Base-by-base conservation (phyloP, 2,113 vertebrate genomes). In the Zosterops borbonicus region DNA sequence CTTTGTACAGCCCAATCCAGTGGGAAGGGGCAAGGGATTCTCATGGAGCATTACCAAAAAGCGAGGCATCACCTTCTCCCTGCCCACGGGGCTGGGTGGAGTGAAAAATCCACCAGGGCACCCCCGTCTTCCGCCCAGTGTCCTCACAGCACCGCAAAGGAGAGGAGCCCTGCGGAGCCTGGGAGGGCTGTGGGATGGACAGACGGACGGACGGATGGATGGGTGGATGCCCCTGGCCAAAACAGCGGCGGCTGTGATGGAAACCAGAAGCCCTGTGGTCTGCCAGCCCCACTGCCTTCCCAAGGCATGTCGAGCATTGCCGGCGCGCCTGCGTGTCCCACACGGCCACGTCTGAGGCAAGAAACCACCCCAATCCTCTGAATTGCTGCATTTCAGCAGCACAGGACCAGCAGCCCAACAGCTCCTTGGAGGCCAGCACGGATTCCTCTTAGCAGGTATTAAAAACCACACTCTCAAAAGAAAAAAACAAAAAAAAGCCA, bases 211-310 rank as follows among this genome's bases (percentile, higher is more conserved):
- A 78, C 0, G 8, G 64, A 60, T 2, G 2, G 59, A 60, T 14
- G 3, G 74, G 69, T 4, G 58, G 58, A 62, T 13, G 59, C 68
- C 69, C 65, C 69, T 13, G 56, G 88, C 92, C 85, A 89, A 78
- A 93, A 63, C 88, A 90, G 88, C 0, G 0, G n/a, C 1, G 19
- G 56, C 69, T 84, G 69, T 82, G 90, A 94, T 35, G 50, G 62
- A 94, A 93, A 88, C 69, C 95, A 96, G 92, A 75, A 94, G 88
- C 91, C 49, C 21, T 55, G 90, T 1, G 42, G 73, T 81, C 81
- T 69, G 46, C 0, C 5, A 92, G 92, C 68, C 79, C 0, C 0
- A 12, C 42, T 50, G 83, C 59, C 85, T 79, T 87, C 53, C 62
- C 62, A 50, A 39, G 71, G 85, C 82, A 88, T 56, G 28, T 82